A percentile compares a stretch with the other conserved stretches of the same genome.
Evolutionary conservation across 2,113 vertebrate species (phyloP).

Genomic region (Chaetodon trifascialis): DNA sequence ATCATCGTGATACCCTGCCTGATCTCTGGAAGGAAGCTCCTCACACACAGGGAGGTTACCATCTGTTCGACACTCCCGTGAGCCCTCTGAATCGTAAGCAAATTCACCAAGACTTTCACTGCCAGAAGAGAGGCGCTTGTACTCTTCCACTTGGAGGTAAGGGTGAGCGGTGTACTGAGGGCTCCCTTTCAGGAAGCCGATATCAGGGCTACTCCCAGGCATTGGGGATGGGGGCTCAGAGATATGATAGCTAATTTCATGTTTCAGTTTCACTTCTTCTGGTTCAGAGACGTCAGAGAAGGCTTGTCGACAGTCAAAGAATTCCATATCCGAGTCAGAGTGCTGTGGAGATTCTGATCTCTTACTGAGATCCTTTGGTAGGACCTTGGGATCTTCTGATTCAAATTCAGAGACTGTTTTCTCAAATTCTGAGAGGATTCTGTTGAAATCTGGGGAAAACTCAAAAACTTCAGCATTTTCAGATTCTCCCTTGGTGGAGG

Average conservation of each 20-base stretch:
- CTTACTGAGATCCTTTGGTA: neutral
- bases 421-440: constrained; percentile 67
- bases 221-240: constrained; percentile 73
- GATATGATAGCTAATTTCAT: constrained; percentile 53
- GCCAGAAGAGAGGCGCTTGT: constrained; percentile 63
- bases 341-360: constrained; percentile 50
- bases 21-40: constrained; percentile 82
- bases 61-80: constrained; percentile 51
- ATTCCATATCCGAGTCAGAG: constrained; percentile 80
- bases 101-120: constrained; percentile 79
- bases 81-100: constrained; percentile 79
- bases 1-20: constrained; percentile 80
- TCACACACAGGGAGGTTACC: constrained; percentile 83
- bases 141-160: constrained; percentile 49
- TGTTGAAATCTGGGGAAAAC: constrained; percentile 63
- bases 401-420: constrained; percentile 62
- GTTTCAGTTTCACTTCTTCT: constrained; percentile 54
- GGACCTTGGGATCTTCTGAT: constrained; percentile 14
- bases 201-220: constrained; percentile 58
- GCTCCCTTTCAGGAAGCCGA: constrained; percentile 24
- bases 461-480: constrained; percentile 31
- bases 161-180: constrained; percentile 19
- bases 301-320: constrained; percentile 80
- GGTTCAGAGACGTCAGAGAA: constrained; percentile 78
- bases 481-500: neutral